Evolutionary conservation across 1,140 invertebrate genomes (phyloP), one percentile per base, ranked within the genome.

Genomic region (Drosophila nebulosa): DNA sequence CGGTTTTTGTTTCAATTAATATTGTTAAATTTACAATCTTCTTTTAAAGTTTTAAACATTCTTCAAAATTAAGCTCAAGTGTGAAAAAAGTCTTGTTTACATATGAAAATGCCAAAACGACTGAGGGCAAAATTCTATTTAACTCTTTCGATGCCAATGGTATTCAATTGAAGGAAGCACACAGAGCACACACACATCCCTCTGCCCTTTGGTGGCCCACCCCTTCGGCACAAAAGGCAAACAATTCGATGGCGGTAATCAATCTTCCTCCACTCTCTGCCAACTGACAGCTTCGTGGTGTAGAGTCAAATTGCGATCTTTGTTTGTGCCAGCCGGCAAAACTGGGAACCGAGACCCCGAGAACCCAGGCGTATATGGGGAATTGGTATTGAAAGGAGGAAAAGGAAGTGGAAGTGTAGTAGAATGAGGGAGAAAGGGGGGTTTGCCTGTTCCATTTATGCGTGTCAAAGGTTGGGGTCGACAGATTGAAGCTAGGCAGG

Each of bases 241-340:
- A 90, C 81, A 90, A 79, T 91, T 91, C 79, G 89, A 91, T 91
- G 90, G 90, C 90, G 84, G 90, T 91, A 91, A 91, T 91, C 90
- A 91, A 91, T 91, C 90, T 91, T 91, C 88, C 85, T 91, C 86
- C 78, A 89, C 83, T 85, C 89, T 77, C 71, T 78, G 72, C 73
- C 66, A 84, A 85, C 66, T 91, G 90, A 91, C 90, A 91, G 90
- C 90, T 90, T 64, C 79, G 89, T 84, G 81, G 86, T 90, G 90
- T 90, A 88, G 90, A 90, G 90, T 90, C 81, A 90, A 90, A 91
- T 91, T 90, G 86, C 83, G 86, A 89, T 89, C 83, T 88, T 88
- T 88, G 83, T 88, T 88, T 88, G 83, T 83, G 64, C 78, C 81
- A 65, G 73, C 53, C 69, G 46, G 50, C 61, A 74, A 71, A 67